Percentiles rank a stretch among this genome's conserved stretches.
Conservation (phyloP, 2,797 vertebrate species). For the Luscinia megarhynchos region DNA sequence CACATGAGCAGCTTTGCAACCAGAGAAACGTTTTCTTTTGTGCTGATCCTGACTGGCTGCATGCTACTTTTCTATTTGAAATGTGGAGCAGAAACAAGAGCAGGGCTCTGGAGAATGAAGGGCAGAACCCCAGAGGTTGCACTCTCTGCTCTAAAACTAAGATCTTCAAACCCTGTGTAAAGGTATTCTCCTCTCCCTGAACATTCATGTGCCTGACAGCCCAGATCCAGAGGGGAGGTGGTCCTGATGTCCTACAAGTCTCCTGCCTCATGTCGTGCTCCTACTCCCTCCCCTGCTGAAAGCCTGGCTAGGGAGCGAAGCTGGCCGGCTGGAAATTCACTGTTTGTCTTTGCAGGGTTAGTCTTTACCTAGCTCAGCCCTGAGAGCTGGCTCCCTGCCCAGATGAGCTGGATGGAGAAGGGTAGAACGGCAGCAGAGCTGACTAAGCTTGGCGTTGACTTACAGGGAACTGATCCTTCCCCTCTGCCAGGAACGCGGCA, state of each 20-base stretch:
- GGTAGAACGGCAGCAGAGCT: not conserved
- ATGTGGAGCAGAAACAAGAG: not conserved
- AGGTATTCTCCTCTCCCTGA: rapidly evolving
- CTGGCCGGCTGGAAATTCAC: not conserved
- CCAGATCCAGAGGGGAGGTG: not conserved
- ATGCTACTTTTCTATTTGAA: not conserved
- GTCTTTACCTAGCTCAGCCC: not conserved
- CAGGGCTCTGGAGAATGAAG: not conserved
- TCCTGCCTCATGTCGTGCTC: not conserved
- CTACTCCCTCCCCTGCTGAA: rapidly evolving
- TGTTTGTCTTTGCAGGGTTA: not conserved
- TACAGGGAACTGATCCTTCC: constrained; percentile 5
- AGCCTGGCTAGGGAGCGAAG: not conserved
- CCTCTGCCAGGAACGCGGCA: rapidly evolving
- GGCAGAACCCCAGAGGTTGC: not conserved
- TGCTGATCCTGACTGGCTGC: not conserved
- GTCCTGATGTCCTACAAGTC: not conserved
- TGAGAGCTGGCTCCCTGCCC: constrained; percentile 20
- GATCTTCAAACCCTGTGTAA: not conserved
- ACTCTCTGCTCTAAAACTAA: not conserved
- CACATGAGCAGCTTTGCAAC: not conserved
- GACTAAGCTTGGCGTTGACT: constrained; percentile 46
- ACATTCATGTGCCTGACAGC: not conserved
- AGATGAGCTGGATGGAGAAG: not conserved
- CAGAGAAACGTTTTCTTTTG: not conserved